A percentile compares a stretch with the other conserved stretches of the same genome.
These are phyloP conservation scores for Incurvaria masculella DNA, from an alignment of 2,888 invertebrate species.

Conservation along the genomic window DNA sequence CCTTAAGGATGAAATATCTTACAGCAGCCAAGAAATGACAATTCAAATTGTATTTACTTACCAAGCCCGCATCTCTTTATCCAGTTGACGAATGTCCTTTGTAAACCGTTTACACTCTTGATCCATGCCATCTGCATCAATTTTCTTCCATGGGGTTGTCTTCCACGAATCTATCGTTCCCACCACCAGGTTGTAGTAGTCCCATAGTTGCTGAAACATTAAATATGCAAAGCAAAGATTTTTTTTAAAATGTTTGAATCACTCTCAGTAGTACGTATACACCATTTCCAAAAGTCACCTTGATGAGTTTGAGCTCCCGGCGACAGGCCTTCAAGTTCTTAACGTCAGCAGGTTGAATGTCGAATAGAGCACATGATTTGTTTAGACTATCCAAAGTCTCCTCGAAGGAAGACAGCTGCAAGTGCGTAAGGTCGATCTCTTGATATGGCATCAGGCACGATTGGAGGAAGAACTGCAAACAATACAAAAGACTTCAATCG, in stretches of 20 bases:
- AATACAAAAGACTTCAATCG: slow-evolving; percentile 4
- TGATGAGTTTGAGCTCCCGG: slow-evolving; percentile 71
- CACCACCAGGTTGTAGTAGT: slow-evolving; percentile 77
- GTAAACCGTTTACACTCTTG: slow-evolving; percentile 91
- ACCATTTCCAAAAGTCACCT: slow-evolving; percentile 52
- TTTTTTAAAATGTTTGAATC: too few species aligned
- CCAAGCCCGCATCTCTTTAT: slow-evolving; percentile 77
- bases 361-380: slow-evolving; percentile 79
- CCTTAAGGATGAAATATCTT: too few species aligned
- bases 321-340: slow-evolving; percentile 71
- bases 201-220: slow-evolving; percentile 72
- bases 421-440: slow-evolving; percentile 65
- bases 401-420: slow-evolving; percentile 65
- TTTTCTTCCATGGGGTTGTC: slow-evolving; percentile 88
- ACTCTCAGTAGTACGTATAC: too few species aligned
- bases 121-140: slow-evolving; percentile 93
- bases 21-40: background rate
- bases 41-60: slow-evolving; percentile 23
- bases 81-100: slow-evolving; percentile 75
- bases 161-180: slow-evolving; percentile 91
- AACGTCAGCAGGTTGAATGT: slow-evolving; percentile 81
- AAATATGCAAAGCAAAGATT: too few species aligned
- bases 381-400: slow-evolving; percentile 61
- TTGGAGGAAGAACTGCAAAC: slow-evolving; percentile 59
- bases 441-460: slow-evolving; percentile 66